A percentile compares a stretch with the other conserved stretches of the same genome.
These are phyloP conservation scores for Poecilia latipinna DNA, from an alignment of 2,113 vertebrate species.

Conservation along the genomic window DNA sequence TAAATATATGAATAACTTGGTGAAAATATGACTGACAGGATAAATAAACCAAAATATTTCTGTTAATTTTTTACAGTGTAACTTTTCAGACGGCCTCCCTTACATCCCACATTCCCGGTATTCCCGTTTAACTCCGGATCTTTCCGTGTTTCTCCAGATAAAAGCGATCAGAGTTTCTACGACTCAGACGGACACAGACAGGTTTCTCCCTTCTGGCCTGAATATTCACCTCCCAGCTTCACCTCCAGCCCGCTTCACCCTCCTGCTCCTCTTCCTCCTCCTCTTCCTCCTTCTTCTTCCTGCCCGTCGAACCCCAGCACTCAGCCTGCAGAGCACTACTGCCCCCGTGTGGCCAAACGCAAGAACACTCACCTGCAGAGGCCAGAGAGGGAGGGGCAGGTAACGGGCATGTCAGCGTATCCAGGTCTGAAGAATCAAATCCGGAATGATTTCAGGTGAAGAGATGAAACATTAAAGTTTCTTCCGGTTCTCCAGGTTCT, in stretches of 20 bases:
- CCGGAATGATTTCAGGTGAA: background rate
- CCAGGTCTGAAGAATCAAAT: constrained; percentile 66
- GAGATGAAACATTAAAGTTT: background rate
- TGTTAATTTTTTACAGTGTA: no score
- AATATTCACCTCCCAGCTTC: constrained; percentile 70
- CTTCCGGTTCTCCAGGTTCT: constrained; percentile 63
- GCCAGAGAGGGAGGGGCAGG: constrained; percentile 69
- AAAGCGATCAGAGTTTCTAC: constrained; percentile 66
- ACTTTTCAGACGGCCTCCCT: no score
- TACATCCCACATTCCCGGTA: no score
- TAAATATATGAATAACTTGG: no score
- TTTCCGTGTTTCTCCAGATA: constrained; percentile 53
- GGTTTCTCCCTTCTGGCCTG: constrained; percentile 70
- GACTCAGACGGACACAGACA: constrained; percentile 68
- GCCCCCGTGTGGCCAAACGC: constrained; percentile 80
- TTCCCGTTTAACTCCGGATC: background rate
- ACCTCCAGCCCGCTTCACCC: constrained; percentile 42
- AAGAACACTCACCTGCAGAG: constrained; percentile 65
- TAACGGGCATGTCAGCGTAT: constrained; percentile 78
- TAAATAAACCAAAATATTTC: no score
- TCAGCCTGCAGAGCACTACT: constrained; percentile 72
- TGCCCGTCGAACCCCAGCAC: constrained; percentile 43
- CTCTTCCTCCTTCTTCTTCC: constrained; percentile 34
- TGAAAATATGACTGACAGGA: no score
- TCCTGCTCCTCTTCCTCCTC: constrained; percentile 54